Base-by-base conservation (phyloP, 1,140 invertebrate genomes). In the Atopsyche davidsoni region DNA sequence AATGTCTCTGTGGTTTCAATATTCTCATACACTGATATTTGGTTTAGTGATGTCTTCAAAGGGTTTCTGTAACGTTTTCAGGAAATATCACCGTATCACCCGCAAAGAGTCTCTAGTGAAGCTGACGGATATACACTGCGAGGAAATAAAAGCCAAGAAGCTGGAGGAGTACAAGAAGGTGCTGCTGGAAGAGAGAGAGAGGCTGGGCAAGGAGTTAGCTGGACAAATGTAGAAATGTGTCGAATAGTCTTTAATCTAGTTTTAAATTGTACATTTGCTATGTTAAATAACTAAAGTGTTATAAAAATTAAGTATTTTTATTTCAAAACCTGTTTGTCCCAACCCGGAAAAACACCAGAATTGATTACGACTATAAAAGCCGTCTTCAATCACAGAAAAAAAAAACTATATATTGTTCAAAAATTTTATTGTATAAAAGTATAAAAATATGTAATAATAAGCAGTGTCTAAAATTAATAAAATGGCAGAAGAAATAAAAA, bases 91-190 rank as follows among this genome's bases (percentile, higher is more conserved):
- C 58, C 75, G 75, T 66, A 62, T 84, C 28, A 79, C 77, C 4
- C 75, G 82, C 38, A 88, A 85, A 61, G 77, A 81, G 38, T 83
- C 81, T 0, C 60, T 86, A 11, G 71, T 72, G 40, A 80, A 77
- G 64, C 59, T 87, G 50, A 85, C 80, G 0, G 66, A 79, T 53
- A 76, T 76, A 57, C 77, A 84, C 61, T 88, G 82, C 61, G 74
- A 83, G 4, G 69, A 80, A n/a, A 65, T 89, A 1, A 73, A 75
- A 41, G 60, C 80, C 16, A 68, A 79, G 18, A 84, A 83, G 55
- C 59, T 90, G 2, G 62, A 76, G 6, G 75, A 72, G 3, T 87
- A 89, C 53, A 78, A 72, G 59, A 65, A 64, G 39, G 60, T 79
- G 55, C 61, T 89, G 21, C 75, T 85, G 63, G 63, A 61, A 18